Evolutionary conservation across 1,140 invertebrate genomes (phyloP).

Genomic region (Caerostris darwini): DNA sequence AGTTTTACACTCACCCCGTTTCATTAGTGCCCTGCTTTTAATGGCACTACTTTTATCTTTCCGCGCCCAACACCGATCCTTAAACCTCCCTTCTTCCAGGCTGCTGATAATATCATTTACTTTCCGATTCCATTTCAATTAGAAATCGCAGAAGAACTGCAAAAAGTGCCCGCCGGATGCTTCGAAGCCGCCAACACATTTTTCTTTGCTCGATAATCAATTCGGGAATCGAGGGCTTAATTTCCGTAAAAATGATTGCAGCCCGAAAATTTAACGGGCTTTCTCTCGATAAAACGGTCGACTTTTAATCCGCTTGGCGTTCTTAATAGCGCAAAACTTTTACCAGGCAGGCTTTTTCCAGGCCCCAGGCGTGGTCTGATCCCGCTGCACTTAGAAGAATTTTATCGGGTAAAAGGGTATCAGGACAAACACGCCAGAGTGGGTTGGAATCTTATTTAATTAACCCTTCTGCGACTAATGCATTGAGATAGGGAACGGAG

Average conservation of each 20-base stretch:
- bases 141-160: conserved; percentile 14
- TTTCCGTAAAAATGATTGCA: conserved; percentile 57
- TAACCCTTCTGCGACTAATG: conserved; percentile 63
- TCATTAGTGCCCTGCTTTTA: neutral
- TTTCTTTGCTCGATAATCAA: conserved; percentile 28
- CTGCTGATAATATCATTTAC: conserved; percentile 54
- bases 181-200: conserved; percentile 21
- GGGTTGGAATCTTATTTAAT: conserved; percentile 60
- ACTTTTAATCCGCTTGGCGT: conserved; percentile 43
- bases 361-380: neutral
- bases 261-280: conserved; percentile 45
- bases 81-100: conserved; percentile 26
- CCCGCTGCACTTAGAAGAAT: conserved; percentile 19
- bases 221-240: conserved; percentile 41
- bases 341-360: neutral
- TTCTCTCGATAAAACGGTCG: conserved; percentile 41
- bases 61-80: neutral
- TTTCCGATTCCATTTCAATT: conserved; percentile 62
- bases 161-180: conserved; percentile 2
- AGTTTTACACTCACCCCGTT: conserved; percentile 22
- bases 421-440: conserved; percentile 25
- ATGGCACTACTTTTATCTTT: conserved; percentile 37
- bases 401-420: conserved; percentile 38
- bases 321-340: conserved; percentile 36
- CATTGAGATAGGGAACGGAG: conserved; percentile 18